Conservation (phyloP, 2,113 vertebrate genomes). For the Melanerpes formicivorus region DNA sequence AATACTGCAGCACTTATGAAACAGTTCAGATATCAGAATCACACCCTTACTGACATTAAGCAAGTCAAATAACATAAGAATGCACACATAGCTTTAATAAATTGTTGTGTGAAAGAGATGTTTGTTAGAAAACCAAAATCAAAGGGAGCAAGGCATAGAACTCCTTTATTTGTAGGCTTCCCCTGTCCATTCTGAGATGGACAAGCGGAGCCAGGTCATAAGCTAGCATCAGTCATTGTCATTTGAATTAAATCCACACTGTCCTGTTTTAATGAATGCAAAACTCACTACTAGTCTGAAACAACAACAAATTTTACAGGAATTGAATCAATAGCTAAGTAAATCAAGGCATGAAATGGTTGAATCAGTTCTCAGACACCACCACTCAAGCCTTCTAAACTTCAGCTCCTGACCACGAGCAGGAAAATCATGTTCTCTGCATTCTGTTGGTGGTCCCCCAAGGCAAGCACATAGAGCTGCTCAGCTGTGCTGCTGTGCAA, state of each 20-base stretch:
- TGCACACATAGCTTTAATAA: background rate
- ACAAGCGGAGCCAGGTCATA: background rate
- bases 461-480: background rate
- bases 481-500: fast-evolving
- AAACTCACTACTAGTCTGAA: background rate
- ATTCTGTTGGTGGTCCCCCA: background rate
- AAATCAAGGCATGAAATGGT: background rate
- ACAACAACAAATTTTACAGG: background rate
- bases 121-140: background rate
- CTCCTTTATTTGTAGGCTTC: background rate
- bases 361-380: background rate
- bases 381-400: background rate
- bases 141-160: background rate
- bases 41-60: background rate
- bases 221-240: background rate
- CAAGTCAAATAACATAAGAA: background rate
- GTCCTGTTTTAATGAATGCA: background rate
- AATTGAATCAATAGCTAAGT: background rate
- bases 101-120: background rate
- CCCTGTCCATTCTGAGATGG: background rate
- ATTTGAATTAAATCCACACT: background rate
- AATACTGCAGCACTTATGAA: background rate
- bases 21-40: background rate
- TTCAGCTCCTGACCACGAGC: background rate
- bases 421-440: fast-evolving